Evolutionary conservation across 2,888 invertebrate species (phyloP).

Genomic region (Coelopa pilipes): DNA sequence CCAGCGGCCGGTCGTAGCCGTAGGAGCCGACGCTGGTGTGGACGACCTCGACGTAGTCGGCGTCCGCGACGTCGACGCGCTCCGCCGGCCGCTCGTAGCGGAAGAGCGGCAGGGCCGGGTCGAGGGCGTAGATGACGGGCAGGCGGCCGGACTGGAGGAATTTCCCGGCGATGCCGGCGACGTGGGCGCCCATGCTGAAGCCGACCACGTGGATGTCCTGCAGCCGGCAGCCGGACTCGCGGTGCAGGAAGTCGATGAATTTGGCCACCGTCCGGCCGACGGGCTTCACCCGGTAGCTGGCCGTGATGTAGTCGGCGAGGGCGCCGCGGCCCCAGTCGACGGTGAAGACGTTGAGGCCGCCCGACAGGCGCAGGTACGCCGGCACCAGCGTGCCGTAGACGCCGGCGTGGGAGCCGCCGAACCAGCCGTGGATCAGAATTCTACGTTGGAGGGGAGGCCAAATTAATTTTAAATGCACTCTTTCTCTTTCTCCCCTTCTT

Average conservation of each 20-base stretch:
- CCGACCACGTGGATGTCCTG: conserved; percentile 62
- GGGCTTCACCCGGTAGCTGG: conserved; percentile 65
- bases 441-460: conserved; percentile 44
- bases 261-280: conserved; percentile 71
- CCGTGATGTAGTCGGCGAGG: conserved; percentile 60
- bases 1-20: conserved; percentile 66
- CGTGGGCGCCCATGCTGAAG: conserved; percentile 73
- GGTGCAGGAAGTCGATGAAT: conserved; percentile 75
- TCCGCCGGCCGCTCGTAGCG: conserved; percentile 54
- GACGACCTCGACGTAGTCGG: conserved; percentile 78
- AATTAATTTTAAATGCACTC: too few species aligned
- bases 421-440: conserved; percentile 63
- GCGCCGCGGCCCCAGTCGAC: conserved; percentile 64
- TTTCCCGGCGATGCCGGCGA: conserved; percentile 71
- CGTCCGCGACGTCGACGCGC: conserved; percentile 72
- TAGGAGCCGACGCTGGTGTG: conserved; percentile 73
- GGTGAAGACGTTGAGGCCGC: conserved; percentile 58
- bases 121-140: conserved; percentile 68
- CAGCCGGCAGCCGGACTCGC: conserved; percentile 67
- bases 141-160: conserved; percentile 56
- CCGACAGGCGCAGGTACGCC: conserved; percentile 52
- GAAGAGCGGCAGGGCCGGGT: conserved; percentile 71
- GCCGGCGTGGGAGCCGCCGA: conserved; percentile 58
- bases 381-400: conserved; percentile 57
- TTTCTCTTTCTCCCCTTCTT: not conserved